phyloP scores from a whole-genome alignment of 2,888 invertebrate genomes.

The Andrena dorsata region DNA sequence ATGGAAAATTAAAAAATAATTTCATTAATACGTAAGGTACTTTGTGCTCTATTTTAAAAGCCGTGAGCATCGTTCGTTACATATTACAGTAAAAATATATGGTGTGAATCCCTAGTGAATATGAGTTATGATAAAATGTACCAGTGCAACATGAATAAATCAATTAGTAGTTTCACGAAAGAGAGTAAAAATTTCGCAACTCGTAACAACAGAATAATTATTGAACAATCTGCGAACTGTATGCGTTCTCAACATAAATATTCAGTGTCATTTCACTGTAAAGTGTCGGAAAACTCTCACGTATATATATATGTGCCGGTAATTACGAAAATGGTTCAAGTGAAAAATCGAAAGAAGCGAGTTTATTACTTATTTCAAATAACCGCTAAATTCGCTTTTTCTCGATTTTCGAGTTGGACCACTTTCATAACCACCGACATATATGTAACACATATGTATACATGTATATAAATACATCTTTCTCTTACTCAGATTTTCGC shows the following conservation, averaged over 20 bases:
- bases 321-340: too few relatives aligned
- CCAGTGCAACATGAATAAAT: conserved; percentile 27
- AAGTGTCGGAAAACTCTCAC: conserved; percentile 77
- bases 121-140: conserved; percentile 23
- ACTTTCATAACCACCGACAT: neutral
- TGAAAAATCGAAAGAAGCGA: too few relatives aligned
- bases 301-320: conserved; percentile 13
- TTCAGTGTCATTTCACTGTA: conserved; percentile 78
- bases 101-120: conserved; percentile 11
- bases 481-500: conserved; percentile 71
- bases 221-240: conserved; percentile 33
- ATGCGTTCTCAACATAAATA: conserved; percentile 24
- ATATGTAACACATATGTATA: conserved; percentile 58
- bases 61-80: neutral
- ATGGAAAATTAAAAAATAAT: conserved; percentile 47
- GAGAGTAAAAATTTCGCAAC: conserved; percentile 33
- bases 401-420: too few relatives aligned
- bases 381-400: too few relatives aligned
- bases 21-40: conserved; percentile 34
- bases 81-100: conserved; percentile 27
- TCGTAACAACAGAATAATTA: conserved; percentile 17
- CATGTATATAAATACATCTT: conserved; percentile 73
- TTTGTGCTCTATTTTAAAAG: conserved; percentile 46
- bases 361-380: too few relatives aligned
- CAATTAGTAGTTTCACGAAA: conserved; percentile 18